phyloP scores from a whole-genome alignment of 2,888 invertebrate species.

The Hirtodrosophila alboralis region DNA sequence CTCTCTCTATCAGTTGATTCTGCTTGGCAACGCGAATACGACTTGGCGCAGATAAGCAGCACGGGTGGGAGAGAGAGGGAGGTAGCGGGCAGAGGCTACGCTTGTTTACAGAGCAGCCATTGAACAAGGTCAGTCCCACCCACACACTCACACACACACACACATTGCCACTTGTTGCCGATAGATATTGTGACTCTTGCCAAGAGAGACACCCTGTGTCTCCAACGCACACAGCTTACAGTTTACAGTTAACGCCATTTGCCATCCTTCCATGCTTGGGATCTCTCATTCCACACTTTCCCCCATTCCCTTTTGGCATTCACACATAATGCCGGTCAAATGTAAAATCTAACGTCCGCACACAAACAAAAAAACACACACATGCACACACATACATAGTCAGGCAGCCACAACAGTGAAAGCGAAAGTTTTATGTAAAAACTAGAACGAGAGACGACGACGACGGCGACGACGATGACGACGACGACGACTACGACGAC shows the following conservation, averaged over 20 bases:
- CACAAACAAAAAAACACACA: constrained; percentile 34
- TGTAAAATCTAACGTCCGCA: constrained; percentile 75
- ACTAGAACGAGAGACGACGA: constrained; percentile 57
- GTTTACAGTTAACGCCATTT: constrained; percentile 4
- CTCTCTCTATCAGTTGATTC: constrained; percentile 35
- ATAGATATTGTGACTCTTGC: constrained; percentile 5
- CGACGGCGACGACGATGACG: constrained; percentile 22
- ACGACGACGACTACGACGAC: constrained; percentile 18
- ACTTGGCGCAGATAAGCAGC: constrained; percentile 34
- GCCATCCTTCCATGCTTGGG: not conserved
- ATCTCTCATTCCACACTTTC: not conserved
- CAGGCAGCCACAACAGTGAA: constrained; percentile 43
- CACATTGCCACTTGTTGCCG: constrained; percentile 50
- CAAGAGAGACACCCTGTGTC: constrained; percentile 25
- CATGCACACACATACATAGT: constrained; percentile 16
- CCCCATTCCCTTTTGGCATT: constrained; percentile 17
- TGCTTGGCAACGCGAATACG: constrained; percentile 49
- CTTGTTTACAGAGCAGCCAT: constrained; percentile 43
- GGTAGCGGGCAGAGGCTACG: constrained; percentile 3
- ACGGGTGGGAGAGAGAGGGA: not conserved
- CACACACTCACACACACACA: constrained; percentile 10
- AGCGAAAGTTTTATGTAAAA: constrained; percentile 78
- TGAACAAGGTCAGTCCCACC: constrained; percentile 58
- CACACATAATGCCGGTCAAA: constrained; percentile 68
- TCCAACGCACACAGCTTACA: constrained; percentile 24